Evolutionary conservation across 2,797 vertebrate species (phyloP).

Genomic region (Adelosebastes latens): DNA sequence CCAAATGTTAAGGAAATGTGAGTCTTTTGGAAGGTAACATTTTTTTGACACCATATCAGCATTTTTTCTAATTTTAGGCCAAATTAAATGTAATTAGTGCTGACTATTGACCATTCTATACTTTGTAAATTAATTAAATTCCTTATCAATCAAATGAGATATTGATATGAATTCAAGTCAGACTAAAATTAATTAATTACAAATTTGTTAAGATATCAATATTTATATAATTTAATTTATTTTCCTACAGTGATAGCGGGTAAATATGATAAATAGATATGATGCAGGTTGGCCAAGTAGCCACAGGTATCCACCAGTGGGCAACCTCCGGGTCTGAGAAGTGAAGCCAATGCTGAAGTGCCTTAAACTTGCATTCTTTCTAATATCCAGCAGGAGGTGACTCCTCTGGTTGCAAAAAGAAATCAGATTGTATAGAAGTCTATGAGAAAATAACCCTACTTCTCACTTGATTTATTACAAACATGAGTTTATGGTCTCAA

Average conservation of each 20-base stretch:
- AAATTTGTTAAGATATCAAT: too few species aligned
- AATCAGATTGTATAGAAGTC: accelerated
- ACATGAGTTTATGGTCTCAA: too few species aligned
- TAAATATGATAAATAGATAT: neutral
- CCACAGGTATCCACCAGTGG: neutral
- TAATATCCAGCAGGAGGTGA: too few species aligned
- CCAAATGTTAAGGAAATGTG: neutral
- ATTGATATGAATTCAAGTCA: neutral
- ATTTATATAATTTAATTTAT: neutral
- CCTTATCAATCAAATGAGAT: neutral
- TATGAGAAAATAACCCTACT: too few species aligned
- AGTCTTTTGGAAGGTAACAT: accelerated
- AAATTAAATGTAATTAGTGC: neutral
- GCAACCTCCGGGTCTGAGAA: too few species aligned
- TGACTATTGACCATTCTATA: neutral
- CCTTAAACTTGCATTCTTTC: too few species aligned
- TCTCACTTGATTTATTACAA: too few species aligned
- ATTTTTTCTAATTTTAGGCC: neutral
- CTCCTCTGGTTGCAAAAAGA: too few species aligned
- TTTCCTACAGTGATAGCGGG: neutral
- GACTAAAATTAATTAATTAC: too few species aligned
- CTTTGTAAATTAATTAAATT: neutral
- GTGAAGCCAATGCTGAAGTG: too few species aligned
- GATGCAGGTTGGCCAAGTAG: neutral
- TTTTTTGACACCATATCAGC: neutral